Evolutionary conservation across 1,140 invertebrate species (phyloP), one percentile per base, ranked within the genome.

Genomic region (Archivesica marissinica): DNA sequence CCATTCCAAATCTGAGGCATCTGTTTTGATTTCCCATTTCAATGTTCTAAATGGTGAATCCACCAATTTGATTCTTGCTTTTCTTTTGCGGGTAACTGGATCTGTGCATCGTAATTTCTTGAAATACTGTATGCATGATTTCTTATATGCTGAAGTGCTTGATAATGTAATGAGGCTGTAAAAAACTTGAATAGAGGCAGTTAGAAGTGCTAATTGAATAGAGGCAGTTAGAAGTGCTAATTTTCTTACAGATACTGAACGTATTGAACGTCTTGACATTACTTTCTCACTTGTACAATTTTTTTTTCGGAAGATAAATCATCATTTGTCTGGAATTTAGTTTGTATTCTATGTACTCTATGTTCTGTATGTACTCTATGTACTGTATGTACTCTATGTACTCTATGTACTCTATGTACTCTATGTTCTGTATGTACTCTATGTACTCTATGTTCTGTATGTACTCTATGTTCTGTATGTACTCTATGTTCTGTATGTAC

Each of bases 221-320:
- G n/a, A n/a, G n/a, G n/a, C n/a, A n/a, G n/a, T 47, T 9, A 47
- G 9, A 11, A 11, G 9, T 47, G 44, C 9, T 20, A 47, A 20
- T 47, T 47, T 47, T 20, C 20, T 47, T 47, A 47, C 44, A 47
- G 44, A 47, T 47, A 47, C 44, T 20, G 20, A 47, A 20, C 44
- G 9, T 20, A 9, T 47, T 11, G 44, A 47, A 47, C 44, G 9
- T 47, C 44, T 47, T 47, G 44, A 47, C 44, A 47, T 20, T 11
- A 20, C 20, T 47, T 47, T 72, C 11, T 9, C 39, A 20, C 39
- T 17, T 13, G n/a, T 6, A 15, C 7, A 35, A 35, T 44, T 25
- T 74, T 74, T 44, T 41, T 28, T 74, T 74, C 11, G 41, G 68
- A 4, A 74, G 39, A 47, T 35, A 44, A n/a, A 74, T 20, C 4